Percentiles rank a stretch among this genome's conserved stretches.
Evolutionary conservation across 2,888 invertebrate species (phyloP).

Genomic region (Stictocephala bisonia): DNA sequence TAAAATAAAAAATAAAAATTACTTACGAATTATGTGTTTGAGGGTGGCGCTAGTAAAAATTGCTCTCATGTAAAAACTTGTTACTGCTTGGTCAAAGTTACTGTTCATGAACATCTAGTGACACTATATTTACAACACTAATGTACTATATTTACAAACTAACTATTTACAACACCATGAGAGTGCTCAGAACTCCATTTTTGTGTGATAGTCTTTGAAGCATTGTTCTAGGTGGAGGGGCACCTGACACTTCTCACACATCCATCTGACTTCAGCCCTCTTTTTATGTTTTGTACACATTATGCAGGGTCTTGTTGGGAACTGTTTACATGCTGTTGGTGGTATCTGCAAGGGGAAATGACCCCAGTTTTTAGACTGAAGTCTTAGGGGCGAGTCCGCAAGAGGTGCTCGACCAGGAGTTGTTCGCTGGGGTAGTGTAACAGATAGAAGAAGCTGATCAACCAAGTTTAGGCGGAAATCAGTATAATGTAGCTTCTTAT

Average conservation of each 20-base stretch:
- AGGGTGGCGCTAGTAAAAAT: not conserved
- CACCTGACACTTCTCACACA: slow-evolving; percentile 19
- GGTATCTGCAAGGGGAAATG: slow-evolving; percentile 29
- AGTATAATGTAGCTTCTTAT: not conserved
- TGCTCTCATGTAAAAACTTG: not conserved
- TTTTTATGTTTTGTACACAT: slow-evolving; percentile 21
- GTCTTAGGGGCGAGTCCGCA: slow-evolving; percentile 26
- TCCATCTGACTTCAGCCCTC: slow-evolving; percentile 25
- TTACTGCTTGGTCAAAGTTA: not conserved
- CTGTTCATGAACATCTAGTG: not conserved
- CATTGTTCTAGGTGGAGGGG: slow-evolving; percentile 7
- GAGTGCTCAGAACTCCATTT: slow-evolving; percentile 13
- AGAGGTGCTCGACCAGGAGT: slow-evolving; percentile 17
- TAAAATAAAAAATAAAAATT: slow-evolving; percentile 6
- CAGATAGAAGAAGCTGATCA: not conserved
- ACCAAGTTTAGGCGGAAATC: slow-evolving; percentile 18
- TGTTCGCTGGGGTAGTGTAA: slow-evolving; percentile 9
- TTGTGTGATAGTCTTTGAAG: slow-evolving; percentile 16
- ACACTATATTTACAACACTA: not conserved
- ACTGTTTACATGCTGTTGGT: slow-evolving; percentile 25
- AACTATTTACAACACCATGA: slow-evolving; percentile 7
- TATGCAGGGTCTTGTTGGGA: slow-evolving; percentile 25
- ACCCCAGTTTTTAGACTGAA: slow-evolving; percentile 32
- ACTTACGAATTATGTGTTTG: slow-evolving; percentile 13
- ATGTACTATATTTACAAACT: slow-evolving; percentile 27